phyloP scores from a whole-genome alignment of 2,797 vertebrate genomes.

The Tachyglossus aculeatus region DNA sequence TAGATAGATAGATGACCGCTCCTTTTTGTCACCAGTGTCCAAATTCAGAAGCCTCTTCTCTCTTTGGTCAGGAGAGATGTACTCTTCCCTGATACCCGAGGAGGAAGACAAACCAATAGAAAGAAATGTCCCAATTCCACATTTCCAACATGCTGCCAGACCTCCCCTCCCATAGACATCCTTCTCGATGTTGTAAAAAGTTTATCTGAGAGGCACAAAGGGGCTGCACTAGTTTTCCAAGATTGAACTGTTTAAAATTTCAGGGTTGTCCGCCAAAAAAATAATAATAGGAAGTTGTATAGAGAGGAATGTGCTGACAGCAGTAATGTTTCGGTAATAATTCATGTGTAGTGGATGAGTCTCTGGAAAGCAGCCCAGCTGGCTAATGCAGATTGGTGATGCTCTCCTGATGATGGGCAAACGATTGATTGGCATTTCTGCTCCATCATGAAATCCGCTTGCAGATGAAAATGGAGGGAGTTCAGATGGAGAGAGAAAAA shows the following conservation, averaged over 20 bases:
- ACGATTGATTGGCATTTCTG: constrained; percentile 58
- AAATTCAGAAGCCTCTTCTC: neutral
- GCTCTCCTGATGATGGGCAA: constrained; percentile 52
- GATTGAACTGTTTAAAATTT: constrained; percentile 75
- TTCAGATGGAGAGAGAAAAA: neutral
- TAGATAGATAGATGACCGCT: too few species aligned
- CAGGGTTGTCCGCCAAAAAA: constrained; percentile 67
- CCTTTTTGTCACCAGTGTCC: too few species aligned
- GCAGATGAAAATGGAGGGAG: constrained; percentile 20
- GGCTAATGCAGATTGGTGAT: constrained; percentile 59
- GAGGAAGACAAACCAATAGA: constrained; percentile 21
- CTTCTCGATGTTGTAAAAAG: constrained; percentile 47
- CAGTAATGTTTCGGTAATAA: constrained; percentile 67
- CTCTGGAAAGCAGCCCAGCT: constrained; percentile 69
- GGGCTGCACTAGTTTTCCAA: constrained; percentile 55
- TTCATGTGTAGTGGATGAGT: constrained; percentile 62
- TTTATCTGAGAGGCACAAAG: constrained; percentile 61
- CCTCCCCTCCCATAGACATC: constrained; percentile 19
- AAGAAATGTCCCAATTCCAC: neutral
- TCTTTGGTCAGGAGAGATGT: neutral
- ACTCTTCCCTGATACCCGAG: too few species aligned
- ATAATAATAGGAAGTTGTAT: constrained; percentile 68
- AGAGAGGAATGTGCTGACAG: constrained; percentile 73
- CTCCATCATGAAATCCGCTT: constrained; percentile 45
- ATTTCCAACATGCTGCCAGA: too few species aligned